Conservation (phyloP, 2,113 vertebrate species). For the Nesospiza acunhae region DNA sequence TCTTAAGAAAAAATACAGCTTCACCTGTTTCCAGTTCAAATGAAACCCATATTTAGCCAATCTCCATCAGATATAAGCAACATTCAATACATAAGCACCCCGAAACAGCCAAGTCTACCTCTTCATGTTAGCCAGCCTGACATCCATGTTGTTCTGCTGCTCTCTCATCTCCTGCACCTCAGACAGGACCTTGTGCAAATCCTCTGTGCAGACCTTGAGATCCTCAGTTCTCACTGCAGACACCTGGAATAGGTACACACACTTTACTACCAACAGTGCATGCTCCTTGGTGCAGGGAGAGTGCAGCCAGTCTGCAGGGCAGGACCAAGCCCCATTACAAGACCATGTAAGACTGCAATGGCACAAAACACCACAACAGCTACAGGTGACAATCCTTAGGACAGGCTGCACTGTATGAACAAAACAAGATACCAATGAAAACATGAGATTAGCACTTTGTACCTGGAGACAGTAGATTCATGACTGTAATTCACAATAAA, state of each 20-base stretch:
- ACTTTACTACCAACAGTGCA: background rate
- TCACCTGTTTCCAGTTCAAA: slow-evolving; percentile 41
- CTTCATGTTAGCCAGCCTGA: slow-evolving; percentile 70
- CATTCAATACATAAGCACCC: background rate
- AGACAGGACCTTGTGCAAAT: slow-evolving; percentile 70
- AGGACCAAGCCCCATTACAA: background rate
- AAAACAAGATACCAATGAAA: background rate
- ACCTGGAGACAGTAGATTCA: background rate
- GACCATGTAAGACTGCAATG: background rate
- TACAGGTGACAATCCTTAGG: background rate
- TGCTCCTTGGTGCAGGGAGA: background rate
- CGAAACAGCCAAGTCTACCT: slow-evolving; percentile 42
- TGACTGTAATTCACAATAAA: background rate
- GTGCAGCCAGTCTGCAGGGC: background rate
- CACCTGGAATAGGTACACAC: slow-evolving; percentile 26
- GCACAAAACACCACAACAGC: background rate
- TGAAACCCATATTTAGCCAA: background rate
- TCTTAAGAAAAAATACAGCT: background rate
- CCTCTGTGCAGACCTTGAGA: slow-evolving; percentile 45
- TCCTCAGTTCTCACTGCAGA: slow-evolving; percentile 68
- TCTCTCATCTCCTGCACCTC: slow-evolving; percentile 72
- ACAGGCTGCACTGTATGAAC: background rate
- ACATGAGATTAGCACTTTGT: background rate
- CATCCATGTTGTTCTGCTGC: slow-evolving; percentile 68
- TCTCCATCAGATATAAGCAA: background rate